Conservation (phyloP, 2,113 vertebrate genomes). For the Dicaeum eximium region DNA sequence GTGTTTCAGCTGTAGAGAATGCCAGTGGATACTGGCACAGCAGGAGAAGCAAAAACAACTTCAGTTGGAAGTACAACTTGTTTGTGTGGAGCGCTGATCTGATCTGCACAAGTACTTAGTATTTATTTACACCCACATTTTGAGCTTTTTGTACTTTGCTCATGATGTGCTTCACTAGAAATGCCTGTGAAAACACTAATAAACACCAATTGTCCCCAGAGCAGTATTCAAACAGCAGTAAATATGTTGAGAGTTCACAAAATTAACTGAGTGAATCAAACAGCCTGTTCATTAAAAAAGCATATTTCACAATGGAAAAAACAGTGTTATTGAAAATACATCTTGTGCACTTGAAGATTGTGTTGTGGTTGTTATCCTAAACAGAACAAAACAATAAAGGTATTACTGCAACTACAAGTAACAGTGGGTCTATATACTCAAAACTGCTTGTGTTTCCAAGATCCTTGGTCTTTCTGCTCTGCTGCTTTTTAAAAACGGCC, state of each 20-base stretch:
- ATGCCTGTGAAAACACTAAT: not conserved
- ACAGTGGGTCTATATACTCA: not conserved
- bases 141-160: not conserved
- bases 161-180: not conserved
- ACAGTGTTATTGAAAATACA: not conserved
- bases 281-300: not conserved
- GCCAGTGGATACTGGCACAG: not conserved
- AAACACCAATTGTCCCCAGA: not conserved
- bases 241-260: not conserved
- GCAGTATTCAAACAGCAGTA: not conserved
- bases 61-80: not conserved
- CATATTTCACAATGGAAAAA: not conserved
- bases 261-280: not conserved
- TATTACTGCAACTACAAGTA: not conserved
- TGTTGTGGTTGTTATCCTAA: not conserved
- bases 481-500: not conserved
- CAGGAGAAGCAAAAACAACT: not conserved
- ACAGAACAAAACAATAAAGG: not conserved
- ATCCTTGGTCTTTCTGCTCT: not conserved
- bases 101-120: not conserved
- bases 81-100: fast-evolving
- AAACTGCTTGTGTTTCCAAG: not conserved
- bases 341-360: not conserved
- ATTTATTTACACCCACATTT: not conserved
- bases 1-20: not conserved